These are phyloP conservation scores for Apeira syringaria DNA, from an alignment of 2,888 invertebrate species.

Conservation along the genomic window DNA sequence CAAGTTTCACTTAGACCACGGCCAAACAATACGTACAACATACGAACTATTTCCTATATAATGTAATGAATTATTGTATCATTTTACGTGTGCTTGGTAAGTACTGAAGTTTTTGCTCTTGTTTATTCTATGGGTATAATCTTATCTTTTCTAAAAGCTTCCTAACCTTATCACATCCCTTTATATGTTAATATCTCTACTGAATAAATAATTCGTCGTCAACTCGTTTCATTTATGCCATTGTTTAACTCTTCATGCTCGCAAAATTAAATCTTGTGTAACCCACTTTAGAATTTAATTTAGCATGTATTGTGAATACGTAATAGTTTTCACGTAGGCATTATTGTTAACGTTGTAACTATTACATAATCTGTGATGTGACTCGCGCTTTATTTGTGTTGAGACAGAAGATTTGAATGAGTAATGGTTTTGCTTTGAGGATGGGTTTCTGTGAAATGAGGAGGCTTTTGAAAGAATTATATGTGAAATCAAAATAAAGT, in stretches of 20 bases:
- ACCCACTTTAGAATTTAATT: slow-evolving; percentile 38
- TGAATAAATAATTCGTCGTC: slow-evolving; percentile 81
- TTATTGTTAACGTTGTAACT: slow-evolving; percentile 26
- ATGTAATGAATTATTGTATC: too few species aligned
- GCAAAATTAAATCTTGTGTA: slow-evolving; percentile 36
- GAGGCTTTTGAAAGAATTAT: slow-evolving; percentile 2
- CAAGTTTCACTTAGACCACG: too few species aligned
- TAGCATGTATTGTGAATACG: slow-evolving; percentile 9
- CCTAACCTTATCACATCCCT: slow-evolving; percentile 33
- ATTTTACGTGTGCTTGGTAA: too few species aligned
- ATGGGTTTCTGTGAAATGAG: slow-evolving; percentile 5
- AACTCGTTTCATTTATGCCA: slow-evolving; percentile 68
- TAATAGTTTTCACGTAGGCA: slow-evolving; percentile 35
- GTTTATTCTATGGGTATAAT: neutral
- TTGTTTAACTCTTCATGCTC: slow-evolving; percentile 44
- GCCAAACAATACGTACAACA: too few species aligned
- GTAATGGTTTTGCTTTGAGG: slow-evolving; percentile 13
- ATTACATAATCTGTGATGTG: neutral
- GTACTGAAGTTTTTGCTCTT: too few species aligned
- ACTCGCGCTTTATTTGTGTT: slow-evolving; percentile 38
- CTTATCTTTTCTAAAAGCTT: slow-evolving; percentile 2
- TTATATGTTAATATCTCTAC: slow-evolving; percentile 78
- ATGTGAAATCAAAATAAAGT: too few species aligned
- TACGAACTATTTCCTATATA: too few species aligned
- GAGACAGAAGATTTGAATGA: slow-evolving; percentile 16